Percentiles rank a stretch among this genome's conserved stretches.
Conservation (phyloP, 2,888 invertebrate species). For the Frankliniella fusca region DNA sequence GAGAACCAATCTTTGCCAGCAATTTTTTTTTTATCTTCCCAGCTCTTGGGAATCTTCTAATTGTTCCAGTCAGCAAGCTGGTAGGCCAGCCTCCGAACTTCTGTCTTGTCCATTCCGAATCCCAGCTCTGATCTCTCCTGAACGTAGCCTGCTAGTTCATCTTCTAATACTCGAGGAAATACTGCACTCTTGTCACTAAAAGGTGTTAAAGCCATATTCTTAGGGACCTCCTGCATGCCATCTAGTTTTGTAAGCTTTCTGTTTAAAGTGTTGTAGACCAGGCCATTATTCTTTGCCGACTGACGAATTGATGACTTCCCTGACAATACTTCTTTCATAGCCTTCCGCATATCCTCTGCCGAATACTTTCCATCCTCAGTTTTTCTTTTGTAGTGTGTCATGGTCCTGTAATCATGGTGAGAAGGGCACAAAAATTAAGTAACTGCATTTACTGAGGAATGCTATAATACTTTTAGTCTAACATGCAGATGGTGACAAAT, state of each 20-base stretch:
- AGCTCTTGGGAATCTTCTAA: neutral
- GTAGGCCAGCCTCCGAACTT: neutral
- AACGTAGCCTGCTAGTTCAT: neutral
- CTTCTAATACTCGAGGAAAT: constrained; percentile 29
- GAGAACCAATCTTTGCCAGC: neutral
- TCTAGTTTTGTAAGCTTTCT: neutral
- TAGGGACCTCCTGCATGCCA: neutral
- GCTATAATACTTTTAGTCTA: neutral
- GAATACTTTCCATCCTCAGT: neutral
- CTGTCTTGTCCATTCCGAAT: neutral
- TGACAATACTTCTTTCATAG: neutral
- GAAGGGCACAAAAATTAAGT: too few species aligned
- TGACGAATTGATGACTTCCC: neutral
- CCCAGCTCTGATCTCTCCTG: neutral
- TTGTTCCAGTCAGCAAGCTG: neutral
- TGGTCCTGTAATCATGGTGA: neutral
- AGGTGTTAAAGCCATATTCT: neutral
- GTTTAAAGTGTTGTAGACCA: neutral
- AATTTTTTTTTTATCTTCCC: neutral
- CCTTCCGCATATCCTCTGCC: neutral
- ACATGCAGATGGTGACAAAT: neutral
- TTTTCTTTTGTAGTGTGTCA: neutral
- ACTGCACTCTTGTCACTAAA: neutral
- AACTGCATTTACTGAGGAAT: too few species aligned
- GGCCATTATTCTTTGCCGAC: neutral